A percentile compares a stretch with the other conserved stretches of the same genome.
Conservation (phyloP, 2,113 vertebrate species). For the Piaya cayana region DNA sequence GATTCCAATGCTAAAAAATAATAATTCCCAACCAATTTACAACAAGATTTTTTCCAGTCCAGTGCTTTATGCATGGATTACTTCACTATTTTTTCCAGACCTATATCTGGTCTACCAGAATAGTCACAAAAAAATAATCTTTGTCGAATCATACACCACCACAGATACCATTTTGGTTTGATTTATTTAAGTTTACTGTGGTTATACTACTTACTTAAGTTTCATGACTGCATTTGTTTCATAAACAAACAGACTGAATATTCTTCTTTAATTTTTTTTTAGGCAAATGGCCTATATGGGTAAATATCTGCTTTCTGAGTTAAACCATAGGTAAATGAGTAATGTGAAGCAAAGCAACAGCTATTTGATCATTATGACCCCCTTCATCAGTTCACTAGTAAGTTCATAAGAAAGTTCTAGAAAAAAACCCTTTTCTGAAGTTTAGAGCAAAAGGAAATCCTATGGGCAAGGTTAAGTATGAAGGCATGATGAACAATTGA, state of each 20-base stretch:
- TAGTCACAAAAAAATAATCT: background rate
- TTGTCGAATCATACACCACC: background rate
- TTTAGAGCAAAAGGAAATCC: constrained; percentile 30
- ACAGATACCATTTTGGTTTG: background rate
- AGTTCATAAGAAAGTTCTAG: background rate
- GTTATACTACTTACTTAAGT: background rate
- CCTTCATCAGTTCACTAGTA: background rate
- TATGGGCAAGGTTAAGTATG: constrained; percentile 3
- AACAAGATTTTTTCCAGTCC: background rate
- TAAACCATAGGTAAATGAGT: background rate
- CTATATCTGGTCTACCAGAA: background rate
- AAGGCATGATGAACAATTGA: constrained; percentile 16
- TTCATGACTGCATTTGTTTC: background rate
- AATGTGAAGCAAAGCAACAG: background rate
- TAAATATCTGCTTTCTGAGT: background rate
- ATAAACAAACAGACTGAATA: background rate
- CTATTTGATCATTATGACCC: background rate
- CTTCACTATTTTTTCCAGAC: background rate
- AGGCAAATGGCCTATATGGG: background rate
- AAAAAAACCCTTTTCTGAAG: background rate
- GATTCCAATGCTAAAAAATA: background rate
- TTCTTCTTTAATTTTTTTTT: background rate
- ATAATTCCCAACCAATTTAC: background rate
- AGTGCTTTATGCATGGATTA: background rate
- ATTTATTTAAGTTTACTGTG: background rate